Percentiles rank a stretch among this genome's conserved stretches.
Evolutionary conservation across 2,888 invertebrate genomes (phyloP).

Genomic region (Ophioninae sp.): DNA sequence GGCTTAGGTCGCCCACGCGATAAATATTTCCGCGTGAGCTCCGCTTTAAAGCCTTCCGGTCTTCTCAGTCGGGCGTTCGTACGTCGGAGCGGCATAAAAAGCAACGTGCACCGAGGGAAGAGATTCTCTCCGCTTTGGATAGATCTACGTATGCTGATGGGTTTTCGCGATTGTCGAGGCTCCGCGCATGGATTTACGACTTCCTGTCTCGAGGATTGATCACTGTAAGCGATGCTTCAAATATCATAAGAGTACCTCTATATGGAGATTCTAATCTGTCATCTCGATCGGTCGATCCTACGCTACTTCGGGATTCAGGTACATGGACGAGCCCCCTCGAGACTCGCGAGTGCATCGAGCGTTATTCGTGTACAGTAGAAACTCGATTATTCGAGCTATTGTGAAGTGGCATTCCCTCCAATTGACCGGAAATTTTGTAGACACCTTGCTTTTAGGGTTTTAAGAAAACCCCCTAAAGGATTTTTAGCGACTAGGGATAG

Average conservation of each 20-base stretch:
- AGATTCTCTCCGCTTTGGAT: neutral
- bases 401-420: no score
- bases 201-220: conserved; percentile 52
- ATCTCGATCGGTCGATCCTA: conserved; percentile 15
- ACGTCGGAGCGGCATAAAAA: conserved; percentile 3
- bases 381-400: no score
- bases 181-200: conserved; percentile 62
- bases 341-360: conserved; percentile 1
- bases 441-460: no score
- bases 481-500: no score
- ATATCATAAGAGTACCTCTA: conserved; percentile 35
- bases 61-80: conserved; percentile 9
- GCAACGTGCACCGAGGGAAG: conserved; percentile 16
- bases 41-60: conserved; percentile 51
- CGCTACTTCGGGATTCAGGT: conserved; percentile 5
- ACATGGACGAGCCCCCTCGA: neutral
- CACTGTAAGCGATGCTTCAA: conserved; percentile 8
- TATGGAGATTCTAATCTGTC: conserved; percentile 13
- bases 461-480: no score
- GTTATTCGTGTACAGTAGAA: neutral
- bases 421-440: no score
- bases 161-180: conserved; percentile 61
- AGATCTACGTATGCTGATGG: conserved; percentile 46
- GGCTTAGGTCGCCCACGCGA: conserved; percentile 42
- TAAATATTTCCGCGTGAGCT: conserved; percentile 31